These are phyloP conservation scores for Glyphotaelius pellucidus DNA, from an alignment of 2,888 invertebrate genomes.

Conservation along the genomic window DNA sequence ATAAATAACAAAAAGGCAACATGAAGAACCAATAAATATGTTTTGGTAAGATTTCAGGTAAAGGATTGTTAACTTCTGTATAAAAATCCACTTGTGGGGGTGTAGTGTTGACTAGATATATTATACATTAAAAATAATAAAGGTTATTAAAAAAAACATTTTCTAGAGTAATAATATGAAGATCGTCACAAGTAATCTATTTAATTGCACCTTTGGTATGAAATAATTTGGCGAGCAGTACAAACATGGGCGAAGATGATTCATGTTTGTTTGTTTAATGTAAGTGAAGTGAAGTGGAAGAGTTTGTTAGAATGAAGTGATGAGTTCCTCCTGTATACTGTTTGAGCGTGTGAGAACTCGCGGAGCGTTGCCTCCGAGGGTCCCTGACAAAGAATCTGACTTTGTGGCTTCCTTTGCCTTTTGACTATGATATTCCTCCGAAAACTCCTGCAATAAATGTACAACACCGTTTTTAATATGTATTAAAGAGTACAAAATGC, in stretches of 20 bases:
- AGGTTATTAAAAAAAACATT: constrained; percentile 18
- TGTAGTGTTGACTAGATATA: constrained; percentile 31
- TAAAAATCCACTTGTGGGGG: constrained; percentile 12
- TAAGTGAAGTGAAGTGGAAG: constrained; percentile 18
- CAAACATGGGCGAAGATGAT: not conserved
- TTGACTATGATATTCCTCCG: constrained; percentile 86
- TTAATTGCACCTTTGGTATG: constrained; percentile 40
- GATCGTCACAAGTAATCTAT: constrained; percentile 10
- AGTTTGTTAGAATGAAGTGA: constrained; percentile 71
- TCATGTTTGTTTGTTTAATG: constrained; percentile 10
- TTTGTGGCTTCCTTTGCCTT: constrained; percentile 81
- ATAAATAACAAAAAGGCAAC: constrained; percentile 55
- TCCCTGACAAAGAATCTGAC: constrained; percentile 77
- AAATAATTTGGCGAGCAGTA: not conserved
- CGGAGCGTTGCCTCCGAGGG: constrained; percentile 77
- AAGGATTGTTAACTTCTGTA: constrained; percentile 23
- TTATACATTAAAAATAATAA: constrained; percentile 28
- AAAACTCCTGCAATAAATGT: constrained; percentile 80
- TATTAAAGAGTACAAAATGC: constrained; percentile 16
- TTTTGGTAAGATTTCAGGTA: constrained; percentile 27
- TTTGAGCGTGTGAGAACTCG: constrained; percentile 84
- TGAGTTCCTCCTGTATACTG: constrained; percentile 91
- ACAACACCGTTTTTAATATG: constrained; percentile 9
- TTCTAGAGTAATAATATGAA: constrained; percentile 13
- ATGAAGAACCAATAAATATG: constrained; percentile 27